Base-by-base conservation (phyloP, 2,113 vertebrate species). In the Burhinus oedicnemus region DNA sequence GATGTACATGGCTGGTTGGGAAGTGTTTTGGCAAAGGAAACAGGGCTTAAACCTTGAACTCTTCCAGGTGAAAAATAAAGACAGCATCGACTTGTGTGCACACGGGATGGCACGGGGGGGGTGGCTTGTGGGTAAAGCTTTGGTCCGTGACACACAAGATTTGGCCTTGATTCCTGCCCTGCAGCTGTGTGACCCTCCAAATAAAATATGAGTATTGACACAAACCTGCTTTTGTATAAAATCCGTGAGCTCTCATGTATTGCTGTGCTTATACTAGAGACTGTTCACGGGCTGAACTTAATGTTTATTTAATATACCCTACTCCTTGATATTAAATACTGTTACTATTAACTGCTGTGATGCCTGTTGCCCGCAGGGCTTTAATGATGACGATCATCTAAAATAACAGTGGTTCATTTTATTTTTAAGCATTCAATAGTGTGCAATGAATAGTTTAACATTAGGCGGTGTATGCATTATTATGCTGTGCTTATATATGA, bases 291-390 rank as follows among this genome's bases (percentile, higher is more conserved):
- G 38, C 47, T 87, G 84, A 89, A 87, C 20, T 78, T 83, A 49
- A 57, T 74, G n/a, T 89, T 90, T 93, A 62, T 54, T 80, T 94
- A 92, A 78, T 57, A 87, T 55, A 87, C 22, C 14, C 47, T 71
- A 30, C 40, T 89, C 47, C 78, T 84, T 70, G 49, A 87, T 79
- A 71, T 89, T 79, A 93, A 94, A 87, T 49, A 60, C 81, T 62
- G 38, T 75, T 84, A 38, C 32, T 68, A 44, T 95, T 82, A 95
- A 75, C 89, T 71, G 91, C 94, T 94, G 87, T 51, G 77, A 84
- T 78, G 69, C 65, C n/a, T 87, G 81, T 42, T 93, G 66, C 75
- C 85, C 0, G 0, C 40, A 79, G 74, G 57, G 65, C 70, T 95
- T 60, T 91, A 78, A 55, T 64, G 47, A 66, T 70, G 42, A 78